phyloP scores from a whole-genome alignment of 2,888 invertebrate genomes.

The Apotomis turbidana region DNA sequence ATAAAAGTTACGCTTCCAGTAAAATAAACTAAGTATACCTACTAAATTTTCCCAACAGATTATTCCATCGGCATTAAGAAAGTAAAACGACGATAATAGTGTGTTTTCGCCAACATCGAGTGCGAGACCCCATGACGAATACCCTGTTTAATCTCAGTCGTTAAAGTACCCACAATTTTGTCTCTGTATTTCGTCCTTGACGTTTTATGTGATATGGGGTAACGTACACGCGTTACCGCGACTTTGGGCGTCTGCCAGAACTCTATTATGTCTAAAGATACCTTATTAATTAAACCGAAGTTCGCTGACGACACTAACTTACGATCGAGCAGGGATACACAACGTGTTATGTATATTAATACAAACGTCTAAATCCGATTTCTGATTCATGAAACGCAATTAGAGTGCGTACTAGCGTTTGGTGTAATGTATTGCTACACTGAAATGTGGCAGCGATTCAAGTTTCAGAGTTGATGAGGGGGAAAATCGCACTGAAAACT shows the following conservation, averaged over 20 bases:
- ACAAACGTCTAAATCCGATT: slow-evolving; percentile 55
- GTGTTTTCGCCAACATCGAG: background rate
- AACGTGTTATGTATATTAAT: slow-evolving; percentile 31
- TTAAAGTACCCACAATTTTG: slow-evolving; percentile 1
- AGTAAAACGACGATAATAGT: background rate
- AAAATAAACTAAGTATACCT: too few relatives aligned
- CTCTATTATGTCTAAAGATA: slow-evolving; percentile 64
- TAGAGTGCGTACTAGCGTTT: slow-evolving; percentile 54
- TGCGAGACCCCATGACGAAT: background rate
- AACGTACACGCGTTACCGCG: slow-evolving; percentile 1
- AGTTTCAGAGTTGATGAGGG: slow-evolving; percentile 8
- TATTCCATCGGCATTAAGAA: background rate
- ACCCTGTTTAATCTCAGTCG: background rate
- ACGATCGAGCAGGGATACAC: slow-evolving; percentile 11
- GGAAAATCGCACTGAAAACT: slow-evolving; percentile 9
- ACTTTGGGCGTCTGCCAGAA: slow-evolving; percentile 52
- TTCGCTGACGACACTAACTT: slow-evolving; percentile 48
- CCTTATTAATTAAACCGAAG: slow-evolving; percentile 66
- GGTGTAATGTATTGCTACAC: slow-evolving; percentile 25
- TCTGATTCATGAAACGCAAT: slow-evolving; percentile 66
- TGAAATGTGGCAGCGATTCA: slow-evolving; percentile 31
- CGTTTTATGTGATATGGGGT: slow-evolving; percentile 16
- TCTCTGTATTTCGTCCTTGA: slow-evolving; percentile 14
- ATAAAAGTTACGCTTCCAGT: too few relatives aligned
- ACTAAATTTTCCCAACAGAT: too few relatives aligned